Conservation (phyloP, 1,140 invertebrate genomes). For the Melitaea cinxia region DNA sequence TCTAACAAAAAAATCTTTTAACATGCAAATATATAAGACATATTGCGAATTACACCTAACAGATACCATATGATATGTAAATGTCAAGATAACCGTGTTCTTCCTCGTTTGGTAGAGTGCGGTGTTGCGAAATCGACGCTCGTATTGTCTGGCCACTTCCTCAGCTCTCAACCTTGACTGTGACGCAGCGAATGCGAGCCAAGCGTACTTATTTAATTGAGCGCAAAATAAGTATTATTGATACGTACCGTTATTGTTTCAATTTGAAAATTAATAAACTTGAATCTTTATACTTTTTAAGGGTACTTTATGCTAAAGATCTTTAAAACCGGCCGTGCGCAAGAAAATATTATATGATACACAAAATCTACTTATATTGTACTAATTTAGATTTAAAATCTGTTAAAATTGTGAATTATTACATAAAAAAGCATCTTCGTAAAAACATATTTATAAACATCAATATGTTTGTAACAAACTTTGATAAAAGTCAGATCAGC, state of each 20-base stretch:
- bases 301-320: neutral
- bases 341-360: no score
- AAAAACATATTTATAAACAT: no score
- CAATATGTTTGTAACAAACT: no score
- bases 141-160: slow-evolving; percentile 60
- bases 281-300: neutral
- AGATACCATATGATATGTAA: slow-evolving; percentile 40
- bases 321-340: no score
- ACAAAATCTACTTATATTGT: no score
- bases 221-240: slow-evolving; percentile 5
- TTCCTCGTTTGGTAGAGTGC: slow-evolving; percentile 51
- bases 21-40: neutral
- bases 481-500: no score
- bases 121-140: slow-evolving; percentile 48
- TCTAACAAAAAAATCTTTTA: no score
- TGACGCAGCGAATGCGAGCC: slow-evolving; percentile 37
- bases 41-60: neutral
- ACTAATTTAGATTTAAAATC: no score
- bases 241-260: neutral
- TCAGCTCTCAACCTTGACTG: slow-evolving; percentile 52
- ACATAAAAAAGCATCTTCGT: no score
- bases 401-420: no score
- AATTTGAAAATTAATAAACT: neutral
- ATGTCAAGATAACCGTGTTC: slow-evolving; percentile 47
- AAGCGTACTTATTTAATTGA: slow-evolving; percentile 17